Conservation (phyloP, 2,888 invertebrate genomes). For the Rotaria macrura region DNA sequence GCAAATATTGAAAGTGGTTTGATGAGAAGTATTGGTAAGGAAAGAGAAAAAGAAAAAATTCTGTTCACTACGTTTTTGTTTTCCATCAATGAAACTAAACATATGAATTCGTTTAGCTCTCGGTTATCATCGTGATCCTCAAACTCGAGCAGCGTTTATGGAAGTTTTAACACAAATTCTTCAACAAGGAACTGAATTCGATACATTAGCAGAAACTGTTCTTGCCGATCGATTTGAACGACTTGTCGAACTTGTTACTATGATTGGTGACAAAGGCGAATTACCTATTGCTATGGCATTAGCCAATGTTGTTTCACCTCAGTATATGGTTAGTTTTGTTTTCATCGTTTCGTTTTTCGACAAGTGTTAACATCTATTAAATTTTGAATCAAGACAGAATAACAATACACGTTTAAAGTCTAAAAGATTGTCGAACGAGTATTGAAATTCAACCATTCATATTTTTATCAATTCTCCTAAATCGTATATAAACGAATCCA, state of each 20-base stretch:
- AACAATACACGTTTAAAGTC: too few species aligned
- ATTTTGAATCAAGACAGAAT: too few species aligned
- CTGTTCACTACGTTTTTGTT: too few species aligned
- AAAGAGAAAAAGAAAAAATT: too few species aligned
- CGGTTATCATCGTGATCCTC: slow-evolving; percentile 90
- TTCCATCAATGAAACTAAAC: too few species aligned
- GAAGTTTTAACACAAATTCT: slow-evolving; percentile 92
- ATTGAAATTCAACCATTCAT: too few species aligned
- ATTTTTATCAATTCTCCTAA: too few species aligned
- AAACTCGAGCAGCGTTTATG: slow-evolving; percentile 94
- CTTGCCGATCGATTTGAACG: slow-evolving; percentile 84
- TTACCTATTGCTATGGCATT: slow-evolving; percentile 92
- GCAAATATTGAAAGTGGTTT: slow-evolving; percentile 95
- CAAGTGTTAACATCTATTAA: too few species aligned
- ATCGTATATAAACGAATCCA: too few species aligned
- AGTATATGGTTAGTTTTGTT: slow-evolving; percentile 66
- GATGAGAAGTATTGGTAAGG: slow-evolving; percentile 65
- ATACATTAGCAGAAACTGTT: slow-evolving; percentile 90
- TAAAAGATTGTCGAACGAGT: too few species aligned
- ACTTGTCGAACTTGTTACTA: slow-evolving; percentile 85
- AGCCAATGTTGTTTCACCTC: slow-evolving; percentile 84
- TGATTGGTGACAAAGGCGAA: slow-evolving; percentile 92
- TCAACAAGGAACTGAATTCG: slow-evolving; percentile 94
- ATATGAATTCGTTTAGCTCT: slow-evolving; percentile 58
- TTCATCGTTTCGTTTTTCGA: too few species aligned